These are phyloP conservation scores for Huso huso DNA, from an alignment of 2,797 vertebrate species.

Conservation along the genomic window DNA sequence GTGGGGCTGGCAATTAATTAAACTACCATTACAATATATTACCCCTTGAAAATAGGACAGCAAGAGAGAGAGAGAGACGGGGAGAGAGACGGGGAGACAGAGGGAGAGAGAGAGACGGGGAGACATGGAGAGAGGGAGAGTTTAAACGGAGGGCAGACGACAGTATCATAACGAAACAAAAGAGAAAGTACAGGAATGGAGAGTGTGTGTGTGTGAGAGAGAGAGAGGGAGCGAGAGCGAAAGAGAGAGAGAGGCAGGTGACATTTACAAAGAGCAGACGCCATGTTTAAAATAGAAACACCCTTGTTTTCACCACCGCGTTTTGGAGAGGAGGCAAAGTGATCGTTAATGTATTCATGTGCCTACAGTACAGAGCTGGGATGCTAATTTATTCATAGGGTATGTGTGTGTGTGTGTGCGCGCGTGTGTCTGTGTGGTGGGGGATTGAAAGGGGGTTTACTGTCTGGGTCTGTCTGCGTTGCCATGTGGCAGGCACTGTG, in stretches of 20 bases:
- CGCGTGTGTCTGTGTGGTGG: constrained; percentile 19
- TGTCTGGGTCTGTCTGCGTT: constrained; percentile 32
- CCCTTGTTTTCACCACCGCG: constrained; percentile 9
- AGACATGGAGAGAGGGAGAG: constrained; percentile 18
- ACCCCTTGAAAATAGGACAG: constrained; percentile 25
- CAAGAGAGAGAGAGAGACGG: constrained; percentile 17
- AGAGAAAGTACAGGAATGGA: constrained; percentile 4
- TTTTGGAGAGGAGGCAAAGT: constrained; percentile 12
- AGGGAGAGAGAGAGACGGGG: constrained; percentile 5
- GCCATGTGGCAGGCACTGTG: constrained; percentile 32
- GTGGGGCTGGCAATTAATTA: constrained; percentile 37
- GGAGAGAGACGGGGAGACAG: not conserved
- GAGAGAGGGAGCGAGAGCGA: constrained; percentile 4
- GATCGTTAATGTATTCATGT: constrained; percentile 19
- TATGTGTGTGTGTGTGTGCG: constrained; percentile 14
- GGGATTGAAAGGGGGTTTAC: constrained; percentile 17
- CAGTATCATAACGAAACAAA: constrained; percentile 29
- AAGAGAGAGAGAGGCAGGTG: constrained; percentile 17
- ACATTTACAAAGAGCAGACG: constrained; percentile 15
- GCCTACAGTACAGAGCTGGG: constrained; percentile 16
- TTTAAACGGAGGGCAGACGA: constrained; percentile 25
- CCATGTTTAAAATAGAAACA: constrained; percentile 17
- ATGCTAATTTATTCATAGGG: constrained; percentile 15
- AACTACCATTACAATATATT: constrained; percentile 35
- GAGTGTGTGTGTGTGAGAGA: constrained; percentile 12